phyloP scores from a whole-genome alignment of 2,797 vertebrate genomes.

The Orestias chungarensis region DNA sequence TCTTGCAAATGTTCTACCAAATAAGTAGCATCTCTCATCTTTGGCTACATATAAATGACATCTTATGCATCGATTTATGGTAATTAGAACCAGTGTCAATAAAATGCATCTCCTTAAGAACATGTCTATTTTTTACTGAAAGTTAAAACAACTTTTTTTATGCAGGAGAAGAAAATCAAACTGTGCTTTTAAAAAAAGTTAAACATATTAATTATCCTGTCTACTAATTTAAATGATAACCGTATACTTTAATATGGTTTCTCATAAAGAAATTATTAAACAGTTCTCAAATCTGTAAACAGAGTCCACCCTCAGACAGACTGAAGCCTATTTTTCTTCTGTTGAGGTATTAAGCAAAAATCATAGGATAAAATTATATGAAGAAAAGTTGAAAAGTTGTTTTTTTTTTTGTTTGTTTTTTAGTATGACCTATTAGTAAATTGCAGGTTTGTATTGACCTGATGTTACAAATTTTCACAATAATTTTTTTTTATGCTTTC shows the following conservation, averaged over 20 bases:
- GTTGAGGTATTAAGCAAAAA: not conserved
- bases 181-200: not conserved
- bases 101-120: not conserved
- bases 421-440: not conserved
- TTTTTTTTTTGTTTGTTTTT: too few relatives aligned
- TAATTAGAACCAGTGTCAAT: too few relatives aligned
- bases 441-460: not conserved
- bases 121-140: not conserved
- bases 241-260: not conserved
- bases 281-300: not conserved
- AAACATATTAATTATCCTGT: not conserved
- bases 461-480: not conserved
- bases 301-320: not conserved
- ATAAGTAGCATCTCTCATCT: not conserved
- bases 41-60: not conserved
- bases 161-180: not conserved
- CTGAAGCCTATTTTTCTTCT: too few relatives aligned
- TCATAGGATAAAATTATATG: too few relatives aligned
- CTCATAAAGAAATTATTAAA: not conserved
- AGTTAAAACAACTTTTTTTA: not conserved
- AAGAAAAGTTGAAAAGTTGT: not conserved
- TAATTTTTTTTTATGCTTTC: not conserved
- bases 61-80: not conserved
- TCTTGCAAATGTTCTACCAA: not conserved
- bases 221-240: too few relatives aligned